Evolutionary conservation across 2,797 vertebrate species (phyloP).

Genomic region (Chaetophractus vellerosus): DNA sequence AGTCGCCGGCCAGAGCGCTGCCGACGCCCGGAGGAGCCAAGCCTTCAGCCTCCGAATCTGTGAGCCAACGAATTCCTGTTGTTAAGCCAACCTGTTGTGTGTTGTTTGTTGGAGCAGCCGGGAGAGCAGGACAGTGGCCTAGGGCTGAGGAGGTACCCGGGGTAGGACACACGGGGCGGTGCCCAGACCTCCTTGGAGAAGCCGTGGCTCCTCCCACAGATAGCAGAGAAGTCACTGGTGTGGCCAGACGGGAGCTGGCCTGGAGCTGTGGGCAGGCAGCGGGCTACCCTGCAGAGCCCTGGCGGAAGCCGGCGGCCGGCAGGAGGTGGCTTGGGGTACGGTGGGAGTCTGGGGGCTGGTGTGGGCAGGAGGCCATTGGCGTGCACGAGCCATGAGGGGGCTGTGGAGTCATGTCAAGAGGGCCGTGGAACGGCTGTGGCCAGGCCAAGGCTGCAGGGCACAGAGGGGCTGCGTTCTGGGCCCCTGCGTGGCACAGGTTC

Average conservation of each 20-base stretch:
- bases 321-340: background rate
- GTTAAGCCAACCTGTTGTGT: too few relatives aligned
- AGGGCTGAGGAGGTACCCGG: background rate
- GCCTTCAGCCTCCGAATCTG: too few relatives aligned
- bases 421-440: accelerated
- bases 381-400: background rate
- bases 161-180: background rate
- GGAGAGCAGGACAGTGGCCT: too few relatives aligned
- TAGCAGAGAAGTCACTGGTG: background rate
- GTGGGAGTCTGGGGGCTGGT: background rate
- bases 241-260: background rate
- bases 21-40: too few relatives aligned
- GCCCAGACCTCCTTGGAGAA: too few relatives aligned
- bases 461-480: background rate
- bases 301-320: too few relatives aligned
- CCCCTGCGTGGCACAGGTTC: background rate
- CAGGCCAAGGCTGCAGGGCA: background rate
- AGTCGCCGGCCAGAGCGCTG: too few relatives aligned
- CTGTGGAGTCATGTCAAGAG: background rate
- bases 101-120: too few relatives aligned
- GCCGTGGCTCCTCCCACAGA: background rate
- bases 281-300: background rate
- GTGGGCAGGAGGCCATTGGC: background rate
- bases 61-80: too few relatives aligned
- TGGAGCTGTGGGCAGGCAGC: background rate